A percentile compares a stretch with the other conserved stretches of the same genome.
These are phyloP conservation scores for Streptopelia turtur DNA, from an alignment of 2,797 vertebrate genomes.

Conservation along the genomic window DNA sequence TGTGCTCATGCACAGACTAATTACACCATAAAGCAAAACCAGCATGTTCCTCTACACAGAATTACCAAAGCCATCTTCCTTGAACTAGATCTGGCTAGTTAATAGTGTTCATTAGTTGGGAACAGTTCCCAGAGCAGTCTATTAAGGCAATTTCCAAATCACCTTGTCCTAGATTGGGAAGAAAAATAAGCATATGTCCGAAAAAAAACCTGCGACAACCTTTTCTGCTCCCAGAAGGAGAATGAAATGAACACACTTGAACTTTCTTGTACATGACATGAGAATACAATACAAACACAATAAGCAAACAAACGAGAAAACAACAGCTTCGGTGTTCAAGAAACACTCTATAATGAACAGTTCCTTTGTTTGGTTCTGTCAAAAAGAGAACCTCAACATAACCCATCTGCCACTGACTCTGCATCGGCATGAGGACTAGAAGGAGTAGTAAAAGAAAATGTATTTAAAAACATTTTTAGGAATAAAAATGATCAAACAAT, in stretches of 20 bases:
- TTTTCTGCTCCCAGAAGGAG: neutral
- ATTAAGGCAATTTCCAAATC: neutral
- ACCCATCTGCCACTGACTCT: neutral
- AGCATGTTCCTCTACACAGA: neutral
- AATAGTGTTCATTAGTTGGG: conserved; percentile 17
- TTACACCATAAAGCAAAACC: conserved; percentile 21
- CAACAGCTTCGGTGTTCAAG: neutral
- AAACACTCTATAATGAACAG: neutral
- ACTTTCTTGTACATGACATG: neutral
- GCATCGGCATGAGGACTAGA: neutral
- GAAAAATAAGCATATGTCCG: neutral
- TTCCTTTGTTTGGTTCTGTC: neutral
- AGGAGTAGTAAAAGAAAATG: neutral
- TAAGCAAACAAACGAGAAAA: neutral
- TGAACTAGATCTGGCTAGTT: conserved; percentile 30
- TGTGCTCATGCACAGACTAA: neutral
- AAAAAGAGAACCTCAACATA: neutral
- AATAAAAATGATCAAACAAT: neutral
- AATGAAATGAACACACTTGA: neutral
- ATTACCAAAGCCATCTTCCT: conserved; percentile 38
- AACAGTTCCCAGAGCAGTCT: neutral
- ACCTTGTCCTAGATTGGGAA: neutral
- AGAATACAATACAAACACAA: neutral
- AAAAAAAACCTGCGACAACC: neutral
- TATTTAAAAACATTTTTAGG: neutral